These are phyloP conservation scores for Xanthia togata DNA, from an alignment of 2,888 invertebrate genomes.

Conservation along the genomic window DNA sequence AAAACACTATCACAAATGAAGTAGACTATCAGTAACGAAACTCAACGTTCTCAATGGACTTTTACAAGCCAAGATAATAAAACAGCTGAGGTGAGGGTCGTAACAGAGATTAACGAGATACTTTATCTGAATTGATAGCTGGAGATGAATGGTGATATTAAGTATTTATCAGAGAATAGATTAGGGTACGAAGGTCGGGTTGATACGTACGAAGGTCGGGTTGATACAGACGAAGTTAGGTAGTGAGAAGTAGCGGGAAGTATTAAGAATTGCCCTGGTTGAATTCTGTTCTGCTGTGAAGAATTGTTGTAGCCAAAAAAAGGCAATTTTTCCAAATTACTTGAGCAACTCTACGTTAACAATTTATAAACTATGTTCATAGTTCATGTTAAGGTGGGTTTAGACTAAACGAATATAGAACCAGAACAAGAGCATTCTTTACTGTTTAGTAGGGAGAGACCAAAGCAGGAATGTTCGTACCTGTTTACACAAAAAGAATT, in stretches of 20 bases:
- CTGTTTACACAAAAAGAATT: too few species aligned
- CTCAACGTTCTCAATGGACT: slow-evolving; percentile 37
- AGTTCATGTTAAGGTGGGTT: too few species aligned
- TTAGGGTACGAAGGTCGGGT: slow-evolving; percentile 46
- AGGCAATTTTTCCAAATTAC: too few species aligned
- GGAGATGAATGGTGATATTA: slow-evolving; percentile 57
- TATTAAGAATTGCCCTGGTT: not conserved
- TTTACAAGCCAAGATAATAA: slow-evolving; percentile 52
- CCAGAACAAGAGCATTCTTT: too few species aligned
- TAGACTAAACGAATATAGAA: too few species aligned
- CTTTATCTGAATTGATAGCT: slow-evolving; percentile 48
- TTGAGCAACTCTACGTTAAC: too few species aligned
- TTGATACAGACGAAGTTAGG: not conserved
- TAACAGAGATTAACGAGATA: slow-evolving; percentile 55
- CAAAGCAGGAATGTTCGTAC: too few species aligned
- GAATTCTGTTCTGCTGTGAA: too few species aligned
- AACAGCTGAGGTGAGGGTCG: slow-evolving; percentile 40
- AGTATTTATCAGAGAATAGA: slow-evolving; percentile 42
- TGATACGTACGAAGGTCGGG: slow-evolving; percentile 34
- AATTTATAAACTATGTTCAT: too few species aligned
- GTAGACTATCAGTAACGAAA: slow-evolving; percentile 37
- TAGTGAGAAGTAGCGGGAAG: not conserved
- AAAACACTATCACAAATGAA: slow-evolving; percentile 31
- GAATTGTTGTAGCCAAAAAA: too few species aligned
- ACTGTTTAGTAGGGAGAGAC: too few species aligned